These are phyloP conservation scores for Orycteropus afer DNA, from an alignment of 2,113 vertebrate genomes.

Conservation along the genomic window DNA sequence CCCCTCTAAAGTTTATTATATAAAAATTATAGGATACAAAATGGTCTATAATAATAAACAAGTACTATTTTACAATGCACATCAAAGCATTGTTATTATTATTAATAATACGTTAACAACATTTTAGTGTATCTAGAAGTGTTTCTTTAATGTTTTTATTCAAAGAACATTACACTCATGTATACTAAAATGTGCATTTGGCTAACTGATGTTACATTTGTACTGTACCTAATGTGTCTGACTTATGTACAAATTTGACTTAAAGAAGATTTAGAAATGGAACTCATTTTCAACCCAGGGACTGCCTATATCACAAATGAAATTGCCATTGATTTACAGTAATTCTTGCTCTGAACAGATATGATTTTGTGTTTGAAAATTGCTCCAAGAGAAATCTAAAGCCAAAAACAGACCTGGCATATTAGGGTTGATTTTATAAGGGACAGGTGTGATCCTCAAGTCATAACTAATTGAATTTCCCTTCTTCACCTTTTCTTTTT, in stretches of 20 bases:
- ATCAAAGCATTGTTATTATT: too few species aligned
- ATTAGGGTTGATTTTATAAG: conserved; percentile 75
- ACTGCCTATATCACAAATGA: conserved; percentile 15
- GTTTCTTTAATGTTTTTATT: too few species aligned
- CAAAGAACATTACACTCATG: too few species aligned
- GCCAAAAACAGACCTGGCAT: conserved; percentile 68
- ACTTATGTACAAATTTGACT: background rate
- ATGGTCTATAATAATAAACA: too few species aligned
- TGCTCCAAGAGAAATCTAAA: conserved; percentile 69
- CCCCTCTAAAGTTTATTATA: too few species aligned
- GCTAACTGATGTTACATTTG: background rate
- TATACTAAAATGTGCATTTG: background rate
- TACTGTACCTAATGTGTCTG: background rate
- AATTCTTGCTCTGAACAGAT: conserved; percentile 62
- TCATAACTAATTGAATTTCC: conserved; percentile 70
- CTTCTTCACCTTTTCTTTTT: conserved; percentile 46
- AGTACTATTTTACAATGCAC: too few species aligned
- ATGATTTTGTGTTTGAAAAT: conserved; percentile 77
- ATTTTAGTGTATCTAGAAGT: too few species aligned
- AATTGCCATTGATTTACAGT: conserved; percentile 52
- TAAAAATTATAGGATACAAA: too few species aligned
- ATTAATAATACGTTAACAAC: too few species aligned
- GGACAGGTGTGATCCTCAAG: conserved; percentile 61
- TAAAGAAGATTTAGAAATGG: background rate
- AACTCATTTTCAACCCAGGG: background rate